Evolutionary conservation across 2,113 vertebrate species (phyloP).

Genomic region (Ictalurus furcatus): DNA sequence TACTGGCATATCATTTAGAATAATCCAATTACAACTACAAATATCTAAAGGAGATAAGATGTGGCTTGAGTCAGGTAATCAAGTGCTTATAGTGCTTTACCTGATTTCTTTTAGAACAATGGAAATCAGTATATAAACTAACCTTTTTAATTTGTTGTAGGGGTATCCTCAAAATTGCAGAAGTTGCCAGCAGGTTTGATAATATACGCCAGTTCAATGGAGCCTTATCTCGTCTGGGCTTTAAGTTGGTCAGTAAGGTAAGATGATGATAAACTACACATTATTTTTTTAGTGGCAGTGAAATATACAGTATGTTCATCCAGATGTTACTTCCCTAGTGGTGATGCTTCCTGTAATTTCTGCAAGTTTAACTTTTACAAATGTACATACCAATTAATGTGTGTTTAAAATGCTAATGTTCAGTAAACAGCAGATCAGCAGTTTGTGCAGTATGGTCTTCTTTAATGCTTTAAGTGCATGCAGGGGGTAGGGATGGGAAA

Average conservation of each 20-base stretch:
- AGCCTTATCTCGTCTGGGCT: constrained; percentile 79
- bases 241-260: constrained; percentile 84
- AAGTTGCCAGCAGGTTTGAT: constrained; percentile 90
- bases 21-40: not conserved
- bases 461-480: not conserved
- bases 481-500: not conserved
- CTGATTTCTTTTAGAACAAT: not conserved
- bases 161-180: constrained; percentile 86
- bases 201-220: constrained; percentile 74
- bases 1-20: not conserved
- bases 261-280: not conserved
- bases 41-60: not conserved
- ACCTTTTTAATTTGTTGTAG: constrained; percentile 62
- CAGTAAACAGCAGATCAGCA: not conserved
- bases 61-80: not conserved
- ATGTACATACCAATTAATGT: not conserved
- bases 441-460: not conserved
- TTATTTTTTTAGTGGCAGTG: not conserved
- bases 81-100: not conserved
- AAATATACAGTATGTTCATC: not conserved
- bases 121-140: not conserved
- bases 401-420: not conserved
- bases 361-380: not conserved
- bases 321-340: not conserved
- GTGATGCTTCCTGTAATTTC: not conserved